Percentiles rank a stretch among this genome's conserved stretches.
Evolutionary conservation across 2,797 vertebrate species (phyloP).

Genomic region (Acanthurus leucopareius): DNA sequence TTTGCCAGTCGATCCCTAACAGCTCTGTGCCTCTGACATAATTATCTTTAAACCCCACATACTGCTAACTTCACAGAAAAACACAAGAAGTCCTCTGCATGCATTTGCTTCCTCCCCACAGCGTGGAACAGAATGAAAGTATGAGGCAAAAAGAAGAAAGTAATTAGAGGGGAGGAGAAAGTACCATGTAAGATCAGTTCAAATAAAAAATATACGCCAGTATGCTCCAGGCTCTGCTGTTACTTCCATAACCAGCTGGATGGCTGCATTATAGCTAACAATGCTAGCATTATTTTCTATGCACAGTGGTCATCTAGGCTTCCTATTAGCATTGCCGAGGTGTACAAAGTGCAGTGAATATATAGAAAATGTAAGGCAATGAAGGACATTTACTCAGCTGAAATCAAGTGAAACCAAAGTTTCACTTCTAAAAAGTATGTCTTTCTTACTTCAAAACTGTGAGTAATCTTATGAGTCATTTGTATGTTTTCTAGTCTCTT

Average conservation of each 20-base stretch:
- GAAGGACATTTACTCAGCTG: neutral
- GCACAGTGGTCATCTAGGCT: neutral
- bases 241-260: neutral
- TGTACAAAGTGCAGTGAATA: neutral
- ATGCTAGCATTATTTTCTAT: neutral
- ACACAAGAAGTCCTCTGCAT: neutral
- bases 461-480: neutral
- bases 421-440: neutral
- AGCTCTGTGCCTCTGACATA: conserved; percentile 2
- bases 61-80: conserved; percentile 2
- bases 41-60: neutral
- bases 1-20: neutral
- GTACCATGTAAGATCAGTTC: neutral
- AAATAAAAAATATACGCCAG: conserved; percentile 9
- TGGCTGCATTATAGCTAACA: conserved; percentile 1
- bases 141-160: neutral
- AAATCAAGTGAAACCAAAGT: neutral
- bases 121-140: neutral
- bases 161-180: conserved; percentile 10
- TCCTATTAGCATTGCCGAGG: conserved; percentile 1
- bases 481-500: neutral
- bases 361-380: neutral
- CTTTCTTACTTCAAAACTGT: neutral
- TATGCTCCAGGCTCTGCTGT: neutral
- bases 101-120: neutral